Base-by-base conservation (phyloP, 2,113 vertebrate genomes). In the Chaetura pelagica region DNA sequence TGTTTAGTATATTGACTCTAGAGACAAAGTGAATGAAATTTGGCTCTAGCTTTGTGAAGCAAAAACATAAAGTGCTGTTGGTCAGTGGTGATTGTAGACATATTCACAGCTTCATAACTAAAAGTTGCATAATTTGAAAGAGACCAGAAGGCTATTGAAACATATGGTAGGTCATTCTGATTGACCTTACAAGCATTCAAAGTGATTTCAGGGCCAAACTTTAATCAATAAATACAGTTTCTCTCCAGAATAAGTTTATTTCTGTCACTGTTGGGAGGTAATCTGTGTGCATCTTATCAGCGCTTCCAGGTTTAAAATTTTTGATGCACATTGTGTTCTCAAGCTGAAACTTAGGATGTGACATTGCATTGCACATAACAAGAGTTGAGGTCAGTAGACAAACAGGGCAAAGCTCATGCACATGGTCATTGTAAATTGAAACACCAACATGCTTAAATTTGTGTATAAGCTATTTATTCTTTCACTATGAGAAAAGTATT, bases 321-420 rank as follows among this genome's bases (percentile, higher is more conserved):
- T 95, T 80, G 88, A 87, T 97, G 96, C 94, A 96, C 94, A 94
- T 96, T 96, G 97, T 97, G 95, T 86, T 96, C 51, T 97, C 85
- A 89, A 76, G 95, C 95, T 95, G 95, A 96, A 97, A 93, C 77
- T n/a, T 68, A 62, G 86, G 55, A 94, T 74, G 89, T 42, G 84
- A 96, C 95, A 89, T 93, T 80, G 90, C 89, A 76, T 42, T 95
- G 94, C 97, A 94, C 11, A 24, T 94, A 82, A 85, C 59, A 40
- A 34, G 86, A 46, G 90, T 18, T 40, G 87, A 91, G 90, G 95
- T 90, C 91, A 94, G 30, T 7, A 89, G 85, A 73, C 61, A 78
- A 89, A 48, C 22, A 52, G 64, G 74, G 85, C 76, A 90, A 72
- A 87, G 57, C 79, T 87, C 40, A 1, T 54, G 69, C 58, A 58